These are phyloP conservation scores for Sinonovacula constricta DNA, from an alignment of 1,140 invertebrate genomes.

Conservation along the genomic window DNA sequence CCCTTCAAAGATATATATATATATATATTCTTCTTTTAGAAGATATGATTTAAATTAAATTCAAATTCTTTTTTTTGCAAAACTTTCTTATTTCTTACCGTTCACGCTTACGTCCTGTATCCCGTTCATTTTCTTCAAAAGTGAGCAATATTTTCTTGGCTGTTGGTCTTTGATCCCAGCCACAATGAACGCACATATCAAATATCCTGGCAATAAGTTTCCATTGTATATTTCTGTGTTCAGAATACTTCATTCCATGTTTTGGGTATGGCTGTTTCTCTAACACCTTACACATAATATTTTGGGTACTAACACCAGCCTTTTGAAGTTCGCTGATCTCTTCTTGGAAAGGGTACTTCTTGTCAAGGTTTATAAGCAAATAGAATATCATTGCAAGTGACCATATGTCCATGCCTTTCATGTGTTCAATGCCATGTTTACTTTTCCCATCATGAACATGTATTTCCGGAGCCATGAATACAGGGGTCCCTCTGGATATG, in stretches of 20 bases:
- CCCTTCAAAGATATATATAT: too few species aligned
- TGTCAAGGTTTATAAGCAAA: conserved; percentile 23
- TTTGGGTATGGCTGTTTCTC: conserved; percentile 27
- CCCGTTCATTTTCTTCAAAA: conserved; percentile 27
- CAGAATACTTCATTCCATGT: conserved; percentile 25
- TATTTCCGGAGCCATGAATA: conserved; percentile 36
- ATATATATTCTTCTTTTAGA: too few species aligned
- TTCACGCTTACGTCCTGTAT: conserved; percentile 23
- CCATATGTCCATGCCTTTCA: conserved; percentile 27
- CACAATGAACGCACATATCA: conserved; percentile 24
- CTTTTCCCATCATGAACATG: conserved; percentile 14
- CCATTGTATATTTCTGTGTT: too few species aligned
- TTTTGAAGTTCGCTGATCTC: conserved; percentile 17
- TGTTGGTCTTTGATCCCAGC: conserved; percentile 23
- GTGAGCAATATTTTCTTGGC: conserved; percentile 27
- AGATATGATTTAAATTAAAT: conserved; percentile 17
- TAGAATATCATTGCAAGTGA: conserved; percentile 21
- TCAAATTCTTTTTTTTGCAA: too few species aligned
- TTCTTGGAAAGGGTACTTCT: conserved; percentile 29
- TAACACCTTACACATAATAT: conserved; percentile 28
- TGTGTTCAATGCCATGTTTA: conserved; percentile 7
- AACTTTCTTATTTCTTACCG: conserved; percentile 28
- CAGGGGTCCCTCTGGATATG: conserved; percentile 27
- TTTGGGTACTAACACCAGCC: conserved; percentile 20
- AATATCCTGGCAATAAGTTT: conserved; percentile 28